Evolutionary conservation across 2,113 vertebrate species (phyloP).

Genomic region (Tragelaphus imberbis): DNA sequence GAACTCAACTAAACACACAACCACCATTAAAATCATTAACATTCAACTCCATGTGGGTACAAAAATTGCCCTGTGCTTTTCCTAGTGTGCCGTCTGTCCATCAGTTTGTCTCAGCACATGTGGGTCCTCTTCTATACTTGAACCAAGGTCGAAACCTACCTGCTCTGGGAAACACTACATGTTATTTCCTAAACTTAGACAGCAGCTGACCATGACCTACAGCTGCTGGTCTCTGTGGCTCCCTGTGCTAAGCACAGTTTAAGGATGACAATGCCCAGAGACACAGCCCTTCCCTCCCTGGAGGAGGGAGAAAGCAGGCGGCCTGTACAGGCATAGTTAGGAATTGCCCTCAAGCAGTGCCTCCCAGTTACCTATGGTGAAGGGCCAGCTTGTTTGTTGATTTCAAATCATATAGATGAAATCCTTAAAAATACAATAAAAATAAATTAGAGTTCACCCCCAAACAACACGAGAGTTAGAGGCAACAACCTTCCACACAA

Average conservation of each 20-base stretch:
- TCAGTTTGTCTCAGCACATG: accelerated
- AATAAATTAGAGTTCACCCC: not conserved
- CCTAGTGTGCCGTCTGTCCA: not conserved
- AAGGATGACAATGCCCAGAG: not conserved
- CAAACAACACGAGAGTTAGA: not conserved
- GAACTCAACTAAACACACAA: not conserved
- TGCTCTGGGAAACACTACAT: not conserved
- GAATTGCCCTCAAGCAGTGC: not conserved
- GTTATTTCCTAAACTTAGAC: not conserved
- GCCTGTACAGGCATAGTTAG: too few relatives aligned
- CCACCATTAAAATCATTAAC: not conserved
- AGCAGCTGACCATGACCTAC: not conserved
- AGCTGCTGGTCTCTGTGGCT: not conserved
- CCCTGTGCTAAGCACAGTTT: not conserved
- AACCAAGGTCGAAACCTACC: not conserved
- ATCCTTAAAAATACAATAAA: not conserved
- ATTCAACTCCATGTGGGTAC: not conserved
- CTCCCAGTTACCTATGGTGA: not conserved
- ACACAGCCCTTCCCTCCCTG: accelerated
- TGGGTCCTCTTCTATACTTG: not conserved
- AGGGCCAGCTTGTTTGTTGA: not conserved
- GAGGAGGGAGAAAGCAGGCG: not conserved
- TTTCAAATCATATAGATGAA: not conserved
- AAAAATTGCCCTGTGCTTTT: not conserved
- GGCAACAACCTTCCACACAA: not conserved